Evolutionary conservation across 1,140 invertebrate genomes (phyloP).

Genomic region (Rhopalosiphum maidis): DNA sequence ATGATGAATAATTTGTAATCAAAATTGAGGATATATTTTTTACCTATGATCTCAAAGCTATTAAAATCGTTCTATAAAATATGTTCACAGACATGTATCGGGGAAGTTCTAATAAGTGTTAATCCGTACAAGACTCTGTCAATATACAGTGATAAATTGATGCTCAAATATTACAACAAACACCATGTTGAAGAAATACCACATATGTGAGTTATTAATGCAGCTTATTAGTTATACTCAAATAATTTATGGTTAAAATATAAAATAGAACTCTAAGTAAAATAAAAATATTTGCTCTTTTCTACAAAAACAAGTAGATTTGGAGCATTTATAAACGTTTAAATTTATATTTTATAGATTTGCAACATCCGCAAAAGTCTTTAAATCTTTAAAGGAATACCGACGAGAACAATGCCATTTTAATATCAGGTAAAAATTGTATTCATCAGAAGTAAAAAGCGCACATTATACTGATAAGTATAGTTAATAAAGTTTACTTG

Average conservation of each 20-base stretch:
- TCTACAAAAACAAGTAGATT: background rate
- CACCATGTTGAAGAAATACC: slow-evolving; percentile 85
- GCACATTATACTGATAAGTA: background rate
- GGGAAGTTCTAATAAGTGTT: slow-evolving; percentile 79
- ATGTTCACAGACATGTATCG: slow-evolving; percentile 74
- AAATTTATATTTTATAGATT: slow-evolving; percentile 67
- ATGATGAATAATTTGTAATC: background rate
- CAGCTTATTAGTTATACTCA: background rate
- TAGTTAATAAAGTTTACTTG: background rate
- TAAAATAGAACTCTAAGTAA: background rate
- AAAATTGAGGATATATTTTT: background rate
- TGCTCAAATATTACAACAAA: slow-evolving; percentile 77
- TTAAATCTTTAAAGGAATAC: slow-evolving; percentile 75
- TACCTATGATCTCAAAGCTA: background rate
- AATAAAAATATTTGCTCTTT: background rate
- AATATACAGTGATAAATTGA: slow-evolving; percentile 77
- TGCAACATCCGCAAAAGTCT: slow-evolving; percentile 78
- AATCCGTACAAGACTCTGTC: slow-evolving; percentile 81
- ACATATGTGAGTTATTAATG: slow-evolving; percentile 77
- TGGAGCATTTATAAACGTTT: background rate
- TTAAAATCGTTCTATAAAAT: background rate
- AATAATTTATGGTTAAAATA: too few relatives aligned
- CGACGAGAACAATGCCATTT: slow-evolving; percentile 79
- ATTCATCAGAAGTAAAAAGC: background rate
- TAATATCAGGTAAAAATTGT: slow-evolving; percentile 59